These are phyloP conservation scores for Theretra japonica DNA, from an alignment of 2,888 invertebrate species.

Conservation along the genomic window DNA sequence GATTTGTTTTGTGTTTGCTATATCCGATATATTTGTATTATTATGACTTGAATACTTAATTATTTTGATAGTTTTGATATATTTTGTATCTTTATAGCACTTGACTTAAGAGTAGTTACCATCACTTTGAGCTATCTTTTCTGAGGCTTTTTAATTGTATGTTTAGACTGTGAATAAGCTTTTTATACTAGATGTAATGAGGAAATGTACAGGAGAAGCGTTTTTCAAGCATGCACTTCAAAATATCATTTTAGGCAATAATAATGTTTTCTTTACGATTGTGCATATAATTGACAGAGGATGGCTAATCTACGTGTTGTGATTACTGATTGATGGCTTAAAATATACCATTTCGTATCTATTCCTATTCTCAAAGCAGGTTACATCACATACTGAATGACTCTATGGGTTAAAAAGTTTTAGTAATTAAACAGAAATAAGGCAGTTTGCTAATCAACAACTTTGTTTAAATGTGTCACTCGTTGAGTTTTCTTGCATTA, in stretches of 20 bases:
- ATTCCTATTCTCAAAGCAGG: no score
- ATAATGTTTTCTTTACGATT: no score
- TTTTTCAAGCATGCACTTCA: no score
- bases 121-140: neutral
- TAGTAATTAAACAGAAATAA: neutral
- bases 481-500: neutral
- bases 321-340: no score
- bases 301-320: no score
- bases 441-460: neutral
- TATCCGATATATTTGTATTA: neutral
- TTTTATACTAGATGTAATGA: neutral
- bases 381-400: no score
- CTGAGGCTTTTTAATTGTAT: conserved; percentile 4
- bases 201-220: no score
- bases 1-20: neutral
- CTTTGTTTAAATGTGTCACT: neutral
- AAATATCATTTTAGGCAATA: no score
- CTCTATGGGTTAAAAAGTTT: neutral
- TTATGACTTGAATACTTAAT: conserved; percentile 5
- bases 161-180: neutral
- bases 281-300: no score
- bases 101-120: conserved; percentile 3
- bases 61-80: neutral
- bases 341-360: no score
- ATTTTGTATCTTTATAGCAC: neutral